Percentiles rank a stretch among this genome's conserved stretches.
Conservation (phyloP, 2,113 vertebrate species). For the Salvelinus alpinus region DNA sequence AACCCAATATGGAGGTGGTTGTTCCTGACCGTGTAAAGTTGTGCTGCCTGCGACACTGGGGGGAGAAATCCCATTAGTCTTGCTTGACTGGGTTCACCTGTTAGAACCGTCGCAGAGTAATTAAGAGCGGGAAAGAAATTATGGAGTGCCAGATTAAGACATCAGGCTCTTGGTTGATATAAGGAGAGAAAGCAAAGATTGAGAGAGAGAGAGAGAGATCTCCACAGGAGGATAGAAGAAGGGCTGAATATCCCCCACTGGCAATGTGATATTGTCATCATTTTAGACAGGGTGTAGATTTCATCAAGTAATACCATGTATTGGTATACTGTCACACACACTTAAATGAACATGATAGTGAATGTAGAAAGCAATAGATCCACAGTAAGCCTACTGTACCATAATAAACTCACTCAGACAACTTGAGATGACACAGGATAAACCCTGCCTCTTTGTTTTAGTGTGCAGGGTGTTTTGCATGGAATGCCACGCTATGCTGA, state of each 20-base stretch:
- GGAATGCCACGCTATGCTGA: no score
- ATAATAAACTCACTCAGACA: no score
- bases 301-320: not conserved
- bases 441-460: no score
- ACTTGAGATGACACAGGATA: no score
- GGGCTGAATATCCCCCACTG: constrained; percentile 8
- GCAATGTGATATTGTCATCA: constrained; percentile 13
- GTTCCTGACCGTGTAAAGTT: constrained; percentile 22
- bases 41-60: constrained; percentile 39
- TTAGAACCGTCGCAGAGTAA: constrained; percentile 58
- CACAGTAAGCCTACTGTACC: no score
- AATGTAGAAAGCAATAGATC: no score
- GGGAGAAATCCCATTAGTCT: constrained; percentile 65
- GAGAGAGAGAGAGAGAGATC: not conserved
- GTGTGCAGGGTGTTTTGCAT: no score
- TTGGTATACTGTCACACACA: no score
- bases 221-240: constrained; percentile 16
- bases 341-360: no score
- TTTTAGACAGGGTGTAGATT: not conserved
- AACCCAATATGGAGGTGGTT: constrained; percentile 14
- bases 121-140: constrained; percentile 53
- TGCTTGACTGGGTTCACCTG: constrained; percentile 62
- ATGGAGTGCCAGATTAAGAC: constrained; percentile 61
- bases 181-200: constrained; percentile 4
- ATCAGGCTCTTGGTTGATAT: constrained; percentile 52